Evolutionary conservation across 2,113 vertebrate genomes (phyloP).

Genomic region (Ovibos moschatus): DNA sequence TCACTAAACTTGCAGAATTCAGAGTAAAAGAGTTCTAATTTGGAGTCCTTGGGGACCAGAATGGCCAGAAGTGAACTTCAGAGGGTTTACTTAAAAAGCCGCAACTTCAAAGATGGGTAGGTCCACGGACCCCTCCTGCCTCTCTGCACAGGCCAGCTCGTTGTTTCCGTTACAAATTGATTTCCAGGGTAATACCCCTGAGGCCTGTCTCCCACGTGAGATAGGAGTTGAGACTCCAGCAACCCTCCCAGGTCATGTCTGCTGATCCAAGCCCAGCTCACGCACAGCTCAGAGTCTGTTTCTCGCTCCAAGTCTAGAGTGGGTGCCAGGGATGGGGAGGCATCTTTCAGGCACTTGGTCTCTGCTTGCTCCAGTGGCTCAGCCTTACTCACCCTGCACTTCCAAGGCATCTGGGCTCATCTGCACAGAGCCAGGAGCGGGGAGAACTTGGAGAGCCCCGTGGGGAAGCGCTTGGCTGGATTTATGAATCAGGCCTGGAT

Average conservation of each 20-base stretch:
- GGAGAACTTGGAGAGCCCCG: too few species aligned
- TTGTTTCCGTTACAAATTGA: not conserved
- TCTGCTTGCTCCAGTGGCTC: too few species aligned
- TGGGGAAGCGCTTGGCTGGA: not conserved
- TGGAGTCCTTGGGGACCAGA: not conserved
- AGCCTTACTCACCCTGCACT: fast-evolving
- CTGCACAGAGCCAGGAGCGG: not conserved
- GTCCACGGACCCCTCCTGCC: fast-evolving
- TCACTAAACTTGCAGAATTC: not conserved
- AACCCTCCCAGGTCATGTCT: not conserved
- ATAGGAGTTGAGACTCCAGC: not conserved
- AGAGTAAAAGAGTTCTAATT: not conserved
- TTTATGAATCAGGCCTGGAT: too few species aligned
- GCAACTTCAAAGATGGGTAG: not conserved
- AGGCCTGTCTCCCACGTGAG: not conserved
- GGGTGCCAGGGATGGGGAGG: not conserved
- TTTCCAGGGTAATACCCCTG: not conserved
- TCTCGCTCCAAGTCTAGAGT: not conserved
- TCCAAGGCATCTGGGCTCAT: not conserved
- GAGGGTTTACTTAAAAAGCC: not conserved
- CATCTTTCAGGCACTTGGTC: not conserved
- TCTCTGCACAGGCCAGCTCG: too few species aligned
- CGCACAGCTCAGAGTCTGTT: not conserved
- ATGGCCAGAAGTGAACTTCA: not conserved
- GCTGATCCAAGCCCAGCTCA: not conserved